phyloP scores from a whole-genome alignment of 2,113 vertebrate species.

The Arenaria interpres region DNA sequence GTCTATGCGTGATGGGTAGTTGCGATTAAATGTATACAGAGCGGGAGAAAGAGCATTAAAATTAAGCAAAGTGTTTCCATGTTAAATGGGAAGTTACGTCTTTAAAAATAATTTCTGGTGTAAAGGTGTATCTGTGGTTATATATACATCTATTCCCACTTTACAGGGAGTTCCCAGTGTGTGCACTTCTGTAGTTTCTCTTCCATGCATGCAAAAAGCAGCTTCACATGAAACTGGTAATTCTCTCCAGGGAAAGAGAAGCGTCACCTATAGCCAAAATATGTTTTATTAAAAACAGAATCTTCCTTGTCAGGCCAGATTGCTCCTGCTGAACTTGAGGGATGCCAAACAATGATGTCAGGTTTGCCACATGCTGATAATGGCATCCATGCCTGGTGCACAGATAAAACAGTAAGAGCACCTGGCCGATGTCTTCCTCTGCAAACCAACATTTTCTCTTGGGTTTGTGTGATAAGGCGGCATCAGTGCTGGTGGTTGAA shows the following conservation, averaged over 20 bases:
- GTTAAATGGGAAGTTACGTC: neutral
- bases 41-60: neutral
- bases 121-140: neutral
- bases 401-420: constrained; percentile 5
- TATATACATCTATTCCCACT: neutral
- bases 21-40: neutral
- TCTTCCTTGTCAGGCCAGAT: constrained; percentile 22
- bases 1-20: neutral
- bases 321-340: neutral
- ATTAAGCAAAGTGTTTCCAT: neutral
- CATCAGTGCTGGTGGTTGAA: neutral
- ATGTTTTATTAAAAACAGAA: constrained; percentile 30
- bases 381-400: constrained; percentile 1
- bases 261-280: neutral
- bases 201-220: neutral
- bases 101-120: neutral
- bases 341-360: neutral
- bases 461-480: neutral
- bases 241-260: neutral
- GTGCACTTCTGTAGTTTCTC: neutral
- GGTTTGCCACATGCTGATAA: constrained; percentile 2
- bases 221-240: neutral
- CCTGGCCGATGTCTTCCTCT: neutral
- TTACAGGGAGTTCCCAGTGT: neutral
- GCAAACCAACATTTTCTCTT: neutral